Base-by-base conservation (phyloP, 2,888 invertebrate species). In the Trichogramma dendrolimi region DNA sequence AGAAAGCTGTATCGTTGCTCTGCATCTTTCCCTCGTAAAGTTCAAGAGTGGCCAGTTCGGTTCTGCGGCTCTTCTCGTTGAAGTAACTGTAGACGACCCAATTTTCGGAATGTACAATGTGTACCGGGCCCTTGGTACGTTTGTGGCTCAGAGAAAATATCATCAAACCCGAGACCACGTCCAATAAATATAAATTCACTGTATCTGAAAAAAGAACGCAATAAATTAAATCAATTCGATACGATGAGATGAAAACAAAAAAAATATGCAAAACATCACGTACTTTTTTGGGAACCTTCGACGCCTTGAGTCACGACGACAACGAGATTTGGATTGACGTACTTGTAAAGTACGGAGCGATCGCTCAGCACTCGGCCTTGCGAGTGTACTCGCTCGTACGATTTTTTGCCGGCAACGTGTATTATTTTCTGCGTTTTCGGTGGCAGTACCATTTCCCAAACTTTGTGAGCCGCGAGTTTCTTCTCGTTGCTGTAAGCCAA, bases 281-380 rank as follows among this genome's bases (percentile, higher is more conserved):
- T 77, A 90, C 90, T 86, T 83, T 92, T 92, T 70, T 91, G 88
- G 57, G 86, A 77, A 6, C 84, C 83, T 73, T 93, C 92, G 11
- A 86, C 84, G 42, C 89, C 88, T 74, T 92, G 86, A 0, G 93
- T 90, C 40, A 92, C 85, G 66, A 96, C 84, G 10, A 93, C 92
- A 66, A 96, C 87, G 68, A 99, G 83, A 82, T 99, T 99, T 41
- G 99, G 99, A 84, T 99, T 99, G 70, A 93, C 86, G 80, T 99
- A 98, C 81, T 99, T 99, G 83, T 99, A 99, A 46, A 98, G 86
- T 58, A 99, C 99, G 71, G 94, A 94, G 66, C 99, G 86, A 82
- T 99, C 98, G 44, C 91, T 91, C 68, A 98, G 82, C 55, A 97
- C 97, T 68, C 95, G 86, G 39, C 98, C 99, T 76, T 96, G 94